Conservation (phyloP, 2,888 invertebrate genomes). For the Drosophila acutilabella region DNA sequence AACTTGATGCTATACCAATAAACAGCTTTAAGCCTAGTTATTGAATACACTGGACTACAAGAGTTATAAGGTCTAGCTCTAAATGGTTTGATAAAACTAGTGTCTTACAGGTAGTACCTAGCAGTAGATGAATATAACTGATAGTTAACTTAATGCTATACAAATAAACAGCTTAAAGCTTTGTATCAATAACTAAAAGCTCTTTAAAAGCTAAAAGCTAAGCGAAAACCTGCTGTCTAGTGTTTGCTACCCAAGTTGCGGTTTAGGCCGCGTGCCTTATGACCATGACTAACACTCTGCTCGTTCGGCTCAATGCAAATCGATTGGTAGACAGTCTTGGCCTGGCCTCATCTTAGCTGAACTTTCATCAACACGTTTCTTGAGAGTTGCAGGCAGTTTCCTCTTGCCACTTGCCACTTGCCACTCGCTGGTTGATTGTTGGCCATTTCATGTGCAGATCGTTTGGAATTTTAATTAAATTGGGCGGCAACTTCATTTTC, state of each 20-base stretch:
- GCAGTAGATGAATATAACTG: too few species aligned
- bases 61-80: too few species aligned
- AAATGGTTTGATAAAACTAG: too few species aligned
- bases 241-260: slow-evolving; percentile 45
- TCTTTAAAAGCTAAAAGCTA: background rate
- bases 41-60: too few species aligned
- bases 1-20: too few species aligned
- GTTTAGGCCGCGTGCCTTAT: slow-evolving; percentile 69
- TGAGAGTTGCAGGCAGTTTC: slow-evolving; percentile 35
- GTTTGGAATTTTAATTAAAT: slow-evolving; percentile 83
- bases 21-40: too few species aligned
- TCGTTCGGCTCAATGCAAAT: slow-evolving; percentile 55
- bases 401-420: background rate
- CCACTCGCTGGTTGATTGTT: slow-evolving; percentile 5
- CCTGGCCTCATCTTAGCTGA: slow-evolving; percentile 48
- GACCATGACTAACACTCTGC: slow-evolving; percentile 32
- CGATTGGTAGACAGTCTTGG: slow-evolving; percentile 57
- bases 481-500: slow-evolving; percentile 82
- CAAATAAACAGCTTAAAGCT: too few species aligned
- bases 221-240: slow-evolving; percentile 26
- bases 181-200: background rate
- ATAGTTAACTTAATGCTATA: too few species aligned
- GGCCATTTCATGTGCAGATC: slow-evolving; percentile 71
- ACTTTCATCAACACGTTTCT: slow-evolving; percentile 75
- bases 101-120: too few species aligned